Conservation (phyloP, 2,888 invertebrate species). For the Hyles lineata region DNA sequence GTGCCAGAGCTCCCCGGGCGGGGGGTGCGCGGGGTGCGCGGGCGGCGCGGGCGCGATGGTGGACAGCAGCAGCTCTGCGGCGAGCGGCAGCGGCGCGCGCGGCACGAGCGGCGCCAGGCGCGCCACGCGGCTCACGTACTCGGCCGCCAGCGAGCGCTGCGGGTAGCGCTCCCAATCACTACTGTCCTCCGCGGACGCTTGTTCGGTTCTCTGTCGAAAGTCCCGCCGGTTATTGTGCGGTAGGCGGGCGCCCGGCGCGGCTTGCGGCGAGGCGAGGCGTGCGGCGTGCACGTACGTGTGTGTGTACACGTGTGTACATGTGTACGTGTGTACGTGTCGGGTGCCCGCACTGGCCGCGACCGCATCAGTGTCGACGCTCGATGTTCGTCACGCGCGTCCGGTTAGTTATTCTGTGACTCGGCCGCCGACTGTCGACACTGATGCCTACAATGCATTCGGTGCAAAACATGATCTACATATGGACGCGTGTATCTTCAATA, state of each 20-base stretch:
- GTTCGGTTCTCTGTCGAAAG: slow-evolving; percentile 45
- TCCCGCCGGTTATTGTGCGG: slow-evolving; percentile 38
- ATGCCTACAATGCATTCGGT: slow-evolving; percentile 17
- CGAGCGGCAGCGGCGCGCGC: slow-evolving; percentile 58
- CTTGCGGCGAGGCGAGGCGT: background rate
- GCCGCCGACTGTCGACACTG: slow-evolving; percentile 23
- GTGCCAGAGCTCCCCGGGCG: slow-evolving; percentile 84
- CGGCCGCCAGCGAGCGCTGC: slow-evolving; percentile 47
- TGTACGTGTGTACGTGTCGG: background rate
- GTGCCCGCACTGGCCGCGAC: background rate
- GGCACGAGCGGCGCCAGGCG: slow-evolving; percentile 69
- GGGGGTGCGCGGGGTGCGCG: slow-evolving; percentile 49
- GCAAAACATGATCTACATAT: slow-evolving; percentile 3
- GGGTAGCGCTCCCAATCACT: slow-evolving; percentile 37
- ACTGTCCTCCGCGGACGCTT: slow-evolving; percentile 29
- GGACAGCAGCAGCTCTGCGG: slow-evolving; percentile 60
- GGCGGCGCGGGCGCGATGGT: slow-evolving; percentile 68
- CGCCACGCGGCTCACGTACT: slow-evolving; percentile 73
- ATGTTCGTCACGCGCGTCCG: background rate
- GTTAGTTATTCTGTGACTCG: background rate
- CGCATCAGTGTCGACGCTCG: slow-evolving; percentile 20
- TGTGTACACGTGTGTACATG: background rate
- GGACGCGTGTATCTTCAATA: slow-evolving; percentile 12
- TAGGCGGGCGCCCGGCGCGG: slow-evolving; percentile 32
- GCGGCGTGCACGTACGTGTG: background rate